phyloP scores from a whole-genome alignment of 1,140 invertebrate genomes.

The Acyrthosiphon pisum region DNA sequence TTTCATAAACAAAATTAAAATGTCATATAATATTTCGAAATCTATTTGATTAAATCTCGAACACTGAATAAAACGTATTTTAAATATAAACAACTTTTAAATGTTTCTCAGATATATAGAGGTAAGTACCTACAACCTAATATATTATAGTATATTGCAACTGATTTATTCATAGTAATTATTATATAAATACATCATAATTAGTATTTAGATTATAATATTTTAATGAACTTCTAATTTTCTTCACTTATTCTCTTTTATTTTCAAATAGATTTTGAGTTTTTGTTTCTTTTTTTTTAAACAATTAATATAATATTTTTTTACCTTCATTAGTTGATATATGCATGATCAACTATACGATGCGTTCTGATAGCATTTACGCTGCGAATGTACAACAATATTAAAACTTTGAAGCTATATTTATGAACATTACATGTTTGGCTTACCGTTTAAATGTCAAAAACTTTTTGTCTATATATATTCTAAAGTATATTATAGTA shows the following conservation, averaged over 20 bases:
- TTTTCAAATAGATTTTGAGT: not conserved
- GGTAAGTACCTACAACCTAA: no score
- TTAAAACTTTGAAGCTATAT: not conserved
- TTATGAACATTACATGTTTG: not conserved
- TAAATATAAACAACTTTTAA: no score
- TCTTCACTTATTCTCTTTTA: not conserved
- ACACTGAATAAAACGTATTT: not conserved
- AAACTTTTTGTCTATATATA: not conserved
- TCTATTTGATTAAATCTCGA: not conserved
- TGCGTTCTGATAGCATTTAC: not conserved
- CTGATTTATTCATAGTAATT: no score
- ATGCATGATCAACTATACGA: not conserved
- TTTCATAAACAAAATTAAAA: not conserved
- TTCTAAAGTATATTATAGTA: not conserved
- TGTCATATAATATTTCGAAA: not conserved
- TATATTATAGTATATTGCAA: no score
- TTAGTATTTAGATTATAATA: no score
- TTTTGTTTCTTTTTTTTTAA: not conserved
- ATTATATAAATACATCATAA: no score
- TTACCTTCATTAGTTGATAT: not conserved
- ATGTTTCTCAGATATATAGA: no score
- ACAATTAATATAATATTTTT: not conserved
- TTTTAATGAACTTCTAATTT: not conserved
- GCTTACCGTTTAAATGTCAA: not conserved
- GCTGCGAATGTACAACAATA: not conserved